Evolutionary conservation across 2,888 invertebrate genomes (phyloP).

Genomic region (Harpagoxenus sublaevis): DNA sequence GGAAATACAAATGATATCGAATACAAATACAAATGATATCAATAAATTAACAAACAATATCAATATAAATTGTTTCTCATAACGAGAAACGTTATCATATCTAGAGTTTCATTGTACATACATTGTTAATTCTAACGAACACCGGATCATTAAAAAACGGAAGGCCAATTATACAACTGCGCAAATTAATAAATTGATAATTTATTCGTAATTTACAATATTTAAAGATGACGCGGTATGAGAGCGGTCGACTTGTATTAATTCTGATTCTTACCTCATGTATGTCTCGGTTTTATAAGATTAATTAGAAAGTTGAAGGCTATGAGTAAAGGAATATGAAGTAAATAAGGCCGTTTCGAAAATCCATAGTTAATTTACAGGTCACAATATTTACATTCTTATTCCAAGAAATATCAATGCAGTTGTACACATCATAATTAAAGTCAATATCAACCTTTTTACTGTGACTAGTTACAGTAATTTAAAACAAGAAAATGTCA

Average conservation of each 20-base stretch:
- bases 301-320: background rate
- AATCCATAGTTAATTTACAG: background rate
- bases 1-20: too few species aligned
- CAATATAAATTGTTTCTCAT: conserved; percentile 17
- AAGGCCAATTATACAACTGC: conserved; percentile 23
- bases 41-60: conserved; percentile 27
- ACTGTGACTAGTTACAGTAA: background rate
- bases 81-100: background rate
- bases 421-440: background rate
- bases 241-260: background rate
- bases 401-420: conserved; percentile 7
- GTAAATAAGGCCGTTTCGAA: too few species aligned
- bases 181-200: conserved; percentile 35
- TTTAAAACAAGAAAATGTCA: background rate
- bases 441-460: background rate
- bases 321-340: background rate
- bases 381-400: conserved; percentile 33
- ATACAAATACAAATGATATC: conserved; percentile 13
- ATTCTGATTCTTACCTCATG: background rate
- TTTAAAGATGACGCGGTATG: background rate
- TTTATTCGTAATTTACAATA: background rate
- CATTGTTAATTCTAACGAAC: conserved; percentile 27
- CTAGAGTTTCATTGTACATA: conserved; percentile 22
- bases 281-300: background rate
- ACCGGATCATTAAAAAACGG: background rate